Conservation (phyloP, 35 echinoderm and acorn worm species). For the Holothuria glaberrima region DNA sequence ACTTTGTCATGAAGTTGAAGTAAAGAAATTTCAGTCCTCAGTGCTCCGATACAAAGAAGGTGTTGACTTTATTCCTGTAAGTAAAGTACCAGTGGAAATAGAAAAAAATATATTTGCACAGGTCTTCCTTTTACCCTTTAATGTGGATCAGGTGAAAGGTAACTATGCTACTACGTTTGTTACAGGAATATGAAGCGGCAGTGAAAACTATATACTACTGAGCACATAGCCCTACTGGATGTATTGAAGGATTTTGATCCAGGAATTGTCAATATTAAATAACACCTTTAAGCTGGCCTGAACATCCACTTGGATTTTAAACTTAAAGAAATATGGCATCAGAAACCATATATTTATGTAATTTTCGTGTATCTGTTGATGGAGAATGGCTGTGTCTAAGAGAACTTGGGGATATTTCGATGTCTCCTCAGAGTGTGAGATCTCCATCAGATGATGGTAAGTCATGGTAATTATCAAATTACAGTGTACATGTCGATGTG, state of each 20-base stretch:
- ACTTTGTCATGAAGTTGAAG: not conserved
- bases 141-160: too few relatives aligned
- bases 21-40: not conserved
- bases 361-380: constrained; percentile 98
- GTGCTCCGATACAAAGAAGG: too few relatives aligned
- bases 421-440: constrained; percentile 61
- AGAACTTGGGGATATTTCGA: constrained; percentile 80
- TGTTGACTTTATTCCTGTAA: too few relatives aligned
- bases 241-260: not conserved
- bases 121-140: too few relatives aligned
- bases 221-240: not conserved
- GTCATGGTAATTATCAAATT: constrained; percentile 60
- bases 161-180: not conserved
- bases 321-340: constrained; percentile 63
- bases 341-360: constrained; percentile 97
- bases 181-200: not conserved
- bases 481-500: too few relatives aligned
- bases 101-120: too few relatives aligned
- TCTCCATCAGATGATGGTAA: constrained; percentile 77
- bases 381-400: constrained; percentile 97
- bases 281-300: not conserved
- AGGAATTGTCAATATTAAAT: not conserved
- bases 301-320: not conserved
- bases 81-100: too few relatives aligned
- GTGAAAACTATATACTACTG: not conserved